These are phyloP conservation scores for Aphelenchoides bicaudatus DNA, from an alignment of 2,888 invertebrate genomes.

Conservation along the genomic window DNA sequence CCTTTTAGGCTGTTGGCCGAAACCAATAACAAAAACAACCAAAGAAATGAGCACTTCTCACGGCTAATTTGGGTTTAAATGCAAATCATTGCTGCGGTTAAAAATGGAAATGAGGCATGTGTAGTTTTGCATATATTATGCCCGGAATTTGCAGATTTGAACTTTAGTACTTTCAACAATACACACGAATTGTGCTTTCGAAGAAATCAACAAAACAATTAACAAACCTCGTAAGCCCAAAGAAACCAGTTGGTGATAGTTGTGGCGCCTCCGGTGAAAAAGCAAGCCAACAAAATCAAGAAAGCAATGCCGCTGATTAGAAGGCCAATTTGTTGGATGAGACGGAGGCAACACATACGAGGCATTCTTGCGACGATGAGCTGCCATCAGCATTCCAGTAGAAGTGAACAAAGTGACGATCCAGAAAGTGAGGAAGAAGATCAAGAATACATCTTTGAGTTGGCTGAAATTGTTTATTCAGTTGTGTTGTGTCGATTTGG, in stretches of 20 bases:
- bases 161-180: too few relatives aligned
- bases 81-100: too few relatives aligned
- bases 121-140: too few relatives aligned
- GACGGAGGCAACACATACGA: slow-evolving; percentile 35
- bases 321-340: slow-evolving; percentile 34
- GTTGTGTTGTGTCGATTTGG: not conserved
- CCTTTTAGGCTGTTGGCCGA: too few relatives aligned
- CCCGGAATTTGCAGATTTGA: too few relatives aligned
- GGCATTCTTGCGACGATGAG: slow-evolving; percentile 33
- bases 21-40: too few relatives aligned
- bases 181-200: too few relatives aligned
- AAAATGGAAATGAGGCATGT: too few relatives aligned
- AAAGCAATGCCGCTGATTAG: slow-evolving; percentile 28
- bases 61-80: too few relatives aligned
- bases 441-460: slow-evolving; percentile 29
- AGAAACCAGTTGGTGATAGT: slow-evolving; percentile 43
- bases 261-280: slow-evolving; percentile 39
- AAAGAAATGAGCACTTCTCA: too few relatives aligned
- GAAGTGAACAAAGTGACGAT: slow-evolving; percentile 35
- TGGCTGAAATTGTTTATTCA: slow-evolving; percentile 24
- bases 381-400: slow-evolving; percentile 28
- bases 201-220: too few relatives aligned
- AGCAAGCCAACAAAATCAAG: slow-evolving; percentile 36
- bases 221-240: slow-evolving; percentile 36
- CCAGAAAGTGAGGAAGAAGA: slow-evolving; percentile 36